Conservation (phyloP, 2,113 vertebrate species). For the Tonatia bakeri region DNA sequence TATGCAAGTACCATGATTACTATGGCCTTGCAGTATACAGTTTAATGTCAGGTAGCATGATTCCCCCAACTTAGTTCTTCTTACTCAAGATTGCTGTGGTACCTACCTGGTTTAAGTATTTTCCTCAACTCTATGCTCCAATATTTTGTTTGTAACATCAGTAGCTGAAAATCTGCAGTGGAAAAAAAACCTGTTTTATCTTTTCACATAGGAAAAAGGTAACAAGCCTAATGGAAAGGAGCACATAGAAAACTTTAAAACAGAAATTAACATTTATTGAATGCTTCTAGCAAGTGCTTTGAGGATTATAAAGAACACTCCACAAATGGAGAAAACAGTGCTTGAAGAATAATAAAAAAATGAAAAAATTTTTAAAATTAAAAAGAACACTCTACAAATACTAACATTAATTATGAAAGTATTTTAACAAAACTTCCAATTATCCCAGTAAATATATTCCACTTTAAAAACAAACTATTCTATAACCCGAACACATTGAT, state of each 20-base stretch:
- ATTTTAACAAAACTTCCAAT: neutral
- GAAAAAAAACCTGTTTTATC: conserved; percentile 3
- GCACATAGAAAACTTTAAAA: neutral
- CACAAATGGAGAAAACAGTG: neutral
- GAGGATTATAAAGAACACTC: neutral
- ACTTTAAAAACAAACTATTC: neutral
- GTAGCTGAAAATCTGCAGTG: conserved; percentile 51
- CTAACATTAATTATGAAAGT: neutral
- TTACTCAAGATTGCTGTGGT: neutral
- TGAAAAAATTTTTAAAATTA: too few species aligned
- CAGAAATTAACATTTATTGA: neutral
- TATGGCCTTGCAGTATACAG: neutral
- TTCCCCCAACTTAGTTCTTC: neutral
- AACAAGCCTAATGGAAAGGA: neutral
- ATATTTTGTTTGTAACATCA: conserved; percentile 61
- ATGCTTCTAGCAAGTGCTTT: neutral
- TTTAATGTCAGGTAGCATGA: neutral
- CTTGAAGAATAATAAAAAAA: too few species aligned
- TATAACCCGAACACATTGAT: neutral
- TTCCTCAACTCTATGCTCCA: conserved; percentile 56
- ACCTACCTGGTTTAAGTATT: conserved; percentile 53
- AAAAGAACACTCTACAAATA: neutral
- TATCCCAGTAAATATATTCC: neutral
- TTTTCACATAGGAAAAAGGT: conserved; percentile 4
- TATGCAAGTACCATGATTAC: neutral